Evolutionary conservation across 1,140 invertebrate genomes (phyloP), one percentile per base, ranked within the genome.

Genomic region (Mamestra configurata): DNA sequence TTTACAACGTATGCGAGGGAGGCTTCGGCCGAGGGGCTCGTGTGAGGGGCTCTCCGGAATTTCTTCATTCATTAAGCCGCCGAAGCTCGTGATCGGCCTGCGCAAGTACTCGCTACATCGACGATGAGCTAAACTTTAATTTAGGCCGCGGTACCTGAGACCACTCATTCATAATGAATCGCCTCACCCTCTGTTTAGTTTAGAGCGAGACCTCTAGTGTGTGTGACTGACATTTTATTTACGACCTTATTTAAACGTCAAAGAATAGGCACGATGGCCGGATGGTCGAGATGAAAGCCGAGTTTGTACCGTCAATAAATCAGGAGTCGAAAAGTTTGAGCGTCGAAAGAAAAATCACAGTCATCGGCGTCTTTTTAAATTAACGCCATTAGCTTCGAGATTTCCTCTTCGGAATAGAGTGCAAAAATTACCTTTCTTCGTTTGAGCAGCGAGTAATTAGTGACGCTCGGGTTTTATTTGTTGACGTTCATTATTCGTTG

Each of bases 381-480:
- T 93, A 94, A 92, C 91, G 91, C 92, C 91, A 93, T 93, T 93
- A 93, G 88, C 92, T 89, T 89, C 77, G 77, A 93, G 90, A 93
- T 92, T 93, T 92, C 87, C 91, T 90, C 86, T 89, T 90, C 82
- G 84, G 86, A 93, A 94, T 92, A 88, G 92, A 94, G 91, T 92
- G 92, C 90, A 92, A 92, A 92, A 92, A 94, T 93, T 94, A 92
- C 92, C 90, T 91, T 90, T 91, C 92, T 91, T 88, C 88, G 88
- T 92, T 89, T 88, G 92, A 94, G 86, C 85, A 86, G 80, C 79
- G 72, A 92, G 94, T 95, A 95, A 95, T 95, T 95, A 95, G 95
- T 95, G 92, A 95, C 92, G 94, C 94, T 95, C 84, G 90, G 94
- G 86, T 95, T 95, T 95, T 95, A 95, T 95, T 95, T 95, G 93